Evolutionary conservation across 2,113 vertebrate genomes (phyloP), one percentile per base, ranked within the genome.

Genomic region (Gopherus evgoodei): DNA sequence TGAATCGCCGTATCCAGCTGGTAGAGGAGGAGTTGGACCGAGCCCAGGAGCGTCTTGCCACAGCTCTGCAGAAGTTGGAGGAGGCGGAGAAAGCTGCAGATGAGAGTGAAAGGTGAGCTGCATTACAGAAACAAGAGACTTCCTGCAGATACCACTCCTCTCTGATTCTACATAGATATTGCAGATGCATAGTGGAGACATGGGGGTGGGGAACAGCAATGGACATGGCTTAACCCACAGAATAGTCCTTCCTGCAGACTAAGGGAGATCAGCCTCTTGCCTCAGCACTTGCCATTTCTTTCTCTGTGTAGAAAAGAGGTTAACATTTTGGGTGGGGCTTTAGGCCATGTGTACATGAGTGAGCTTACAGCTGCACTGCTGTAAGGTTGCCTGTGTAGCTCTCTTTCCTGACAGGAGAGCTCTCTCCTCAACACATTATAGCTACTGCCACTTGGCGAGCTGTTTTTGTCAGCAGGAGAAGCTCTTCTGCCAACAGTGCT

Each of bases 1-100:
- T 99, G 96, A 98, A 98, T 84, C 98, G 99, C 3, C 98, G 99
- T 29, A 99, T 99, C 97, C 99, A 99, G 98, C 98, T 99, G 89
- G 98, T 98, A 0, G 99, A 99, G 97, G 99, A 99, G 88, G 99
- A 99, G 86, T 93, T 99, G 97, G 99, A 99, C 96, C 98, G 98
- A 3, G 98, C 98, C 56, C 99, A 99, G 97, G 99, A 99, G 95
- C 98, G 99, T 38, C 98, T 99, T 6, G 96, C 98, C 80, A 98
- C 98, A 0, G 99, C 99, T 22, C 97, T 99, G 95, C 98, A 98
- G 56, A 99, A 99, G 91, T 97, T 99, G 95, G 99, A 99, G 56
- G 99, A 99, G 95, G 99, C 99, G 0, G 99, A 99, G 98, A 99
- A 99, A 90, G 98, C 97, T 0, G 99, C 99, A 0, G 99, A 99